Base-by-base conservation (phyloP, 2,888 invertebrate genomes). In the Stenurella melanura region DNA sequence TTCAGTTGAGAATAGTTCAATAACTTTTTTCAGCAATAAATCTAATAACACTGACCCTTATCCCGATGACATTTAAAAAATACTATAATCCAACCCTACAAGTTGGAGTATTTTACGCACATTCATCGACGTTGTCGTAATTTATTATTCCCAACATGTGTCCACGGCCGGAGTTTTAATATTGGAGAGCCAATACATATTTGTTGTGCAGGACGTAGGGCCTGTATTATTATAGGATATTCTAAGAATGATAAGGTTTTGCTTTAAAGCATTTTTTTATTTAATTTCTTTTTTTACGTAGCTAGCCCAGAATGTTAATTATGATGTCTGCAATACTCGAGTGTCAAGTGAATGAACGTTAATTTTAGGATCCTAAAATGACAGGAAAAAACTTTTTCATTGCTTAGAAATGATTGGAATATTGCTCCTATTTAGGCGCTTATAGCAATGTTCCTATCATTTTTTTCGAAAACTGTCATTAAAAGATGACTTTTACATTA, bases 111-210 rank as follows among this genome's bases (percentile, higher is more conserved):
- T n/a, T 58, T 57, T 70, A 58, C 69, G 69, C 56, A 58, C 69
- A 30, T 58, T 58, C 58, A 70, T 26, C 38, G 69, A 17, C n/a
- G 17, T 69, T 50, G 57, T n/a, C n/a, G n/a, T 57, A 69, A 70
- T 70, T 58, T 70, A 57, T 70, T 70, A 70, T 70, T 70, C 69
- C 19, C 18, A 42, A 58, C 69, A 58, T 70, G 58, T 57, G 58
- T 34, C 30, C 38, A 58, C 58, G 57, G 34, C 18, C 4, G 42
- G 58, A 70, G 57, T 70, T 70, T 57, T 57, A 70, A 70, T 70
- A 70, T 70, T 38, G 69, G 34, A 63, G 18, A 38, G 58, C 58
- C 58, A 58, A 70, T 58, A 70, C 69, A 57, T 70, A 70, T 70
- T 58, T 58, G 69, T 70, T 58, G 15, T 58, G 38, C 38, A 68